phyloP scores from a whole-genome alignment of 1,140 invertebrate genomes.

The Plodia interpunctella region DNA sequence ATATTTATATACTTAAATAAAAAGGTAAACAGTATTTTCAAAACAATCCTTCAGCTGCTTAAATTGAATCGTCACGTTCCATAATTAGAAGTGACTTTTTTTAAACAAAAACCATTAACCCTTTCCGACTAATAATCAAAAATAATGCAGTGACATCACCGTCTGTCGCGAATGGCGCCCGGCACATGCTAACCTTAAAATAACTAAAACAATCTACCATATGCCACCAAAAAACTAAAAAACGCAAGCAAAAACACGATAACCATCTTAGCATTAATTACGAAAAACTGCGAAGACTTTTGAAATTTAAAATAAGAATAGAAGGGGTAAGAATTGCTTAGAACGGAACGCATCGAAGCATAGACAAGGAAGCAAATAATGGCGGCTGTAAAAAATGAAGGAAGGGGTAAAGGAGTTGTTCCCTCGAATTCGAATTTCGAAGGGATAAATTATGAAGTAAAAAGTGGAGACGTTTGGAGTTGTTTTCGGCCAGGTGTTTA shows the following conservation, averaged over 20 bases:
- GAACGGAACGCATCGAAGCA: conserved; percentile 29
- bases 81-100: conserved; percentile 32
- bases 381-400: conserved; percentile 44
- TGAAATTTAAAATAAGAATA: conserved; percentile 35
- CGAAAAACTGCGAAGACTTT: conserved; percentile 27
- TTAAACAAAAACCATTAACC: conserved; percentile 58
- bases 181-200: conserved; percentile 69
- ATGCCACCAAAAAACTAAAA: conserved; percentile 59
- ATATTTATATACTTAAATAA: too few species aligned
- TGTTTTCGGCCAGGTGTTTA: conserved; percentile 64
- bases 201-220: conserved; percentile 69
- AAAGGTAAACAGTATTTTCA: too few species aligned
- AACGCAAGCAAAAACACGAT: conserved; percentile 45
- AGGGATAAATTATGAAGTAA: conserved; percentile 58
- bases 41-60: conserved; percentile 8
- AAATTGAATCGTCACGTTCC: conserved; percentile 27
- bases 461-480: conserved; percentile 57
- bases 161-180: conserved; percentile 59
- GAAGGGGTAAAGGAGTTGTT: conserved; percentile 53
- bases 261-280: conserved; percentile 34
- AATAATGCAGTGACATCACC: conserved; percentile 69
- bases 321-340: conserved; percentile 19
- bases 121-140: conserved; percentile 54
- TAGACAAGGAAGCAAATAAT: conserved; percentile 40
- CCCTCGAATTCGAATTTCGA: conserved; percentile 51